A percentile compares a stretch with the other conserved stretches of the same genome.
These are phyloP conservation scores for Xenus cinereus DNA, from an alignment of 2,113 vertebrate genomes.

Conservation along the genomic window DNA sequence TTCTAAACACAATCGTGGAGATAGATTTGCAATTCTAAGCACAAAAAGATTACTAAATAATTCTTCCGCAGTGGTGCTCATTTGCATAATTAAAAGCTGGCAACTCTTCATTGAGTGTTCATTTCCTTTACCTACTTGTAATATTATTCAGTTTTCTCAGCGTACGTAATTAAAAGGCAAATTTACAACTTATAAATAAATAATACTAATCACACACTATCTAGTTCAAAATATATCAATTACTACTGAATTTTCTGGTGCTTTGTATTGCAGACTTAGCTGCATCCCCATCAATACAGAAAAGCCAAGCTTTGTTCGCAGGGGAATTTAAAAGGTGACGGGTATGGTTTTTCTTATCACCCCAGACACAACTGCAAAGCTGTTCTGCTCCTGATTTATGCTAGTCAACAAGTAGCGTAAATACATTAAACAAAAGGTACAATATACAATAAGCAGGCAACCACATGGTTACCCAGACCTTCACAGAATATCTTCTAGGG, in stretches of 20 bases:
- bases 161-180: constrained; percentile 27
- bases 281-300: neutral
- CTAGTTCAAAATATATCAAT: neutral
- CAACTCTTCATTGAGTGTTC: constrained; percentile 23
- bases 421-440: neutral
- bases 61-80: neutral
- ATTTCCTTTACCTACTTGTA: constrained; percentile 58
- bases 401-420: neutral
- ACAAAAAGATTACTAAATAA: constrained; percentile 49
- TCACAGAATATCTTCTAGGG: neutral
- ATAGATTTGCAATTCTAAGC: constrained; percentile 45
- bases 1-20: neutral
- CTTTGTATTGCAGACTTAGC: neutral
- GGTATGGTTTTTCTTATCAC: neutral
- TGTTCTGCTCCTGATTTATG: neutral
- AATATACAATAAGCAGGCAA: neutral
- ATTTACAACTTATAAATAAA: constrained; percentile 42
- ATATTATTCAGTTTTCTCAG: constrained; percentile 12
- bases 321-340: neutral
- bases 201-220: constrained; percentile 17
- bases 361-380: neutral
- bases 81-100: constrained; percentile 63
- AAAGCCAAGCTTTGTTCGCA: neutral
- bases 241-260: neutral
- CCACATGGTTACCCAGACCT: neutral